Base-by-base conservation (phyloP, 2,797 vertebrate species). In the Sternarchorhynchus goeldii region DNA sequence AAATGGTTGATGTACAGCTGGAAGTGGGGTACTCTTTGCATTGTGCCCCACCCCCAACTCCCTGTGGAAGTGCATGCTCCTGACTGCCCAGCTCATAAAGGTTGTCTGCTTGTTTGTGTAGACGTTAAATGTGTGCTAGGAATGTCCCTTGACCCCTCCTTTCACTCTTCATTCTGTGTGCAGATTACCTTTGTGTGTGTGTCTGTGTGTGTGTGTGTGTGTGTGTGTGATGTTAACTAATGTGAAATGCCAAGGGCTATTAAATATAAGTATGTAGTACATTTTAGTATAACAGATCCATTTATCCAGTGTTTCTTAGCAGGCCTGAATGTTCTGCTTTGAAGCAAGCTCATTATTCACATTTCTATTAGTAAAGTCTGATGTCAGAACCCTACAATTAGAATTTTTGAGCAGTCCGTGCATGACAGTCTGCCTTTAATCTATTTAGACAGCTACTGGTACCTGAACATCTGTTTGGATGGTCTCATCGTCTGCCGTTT, bases 31-130 rank as follows among this genome's bases (percentile, higher is more conserved):
- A 63, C 69, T 79, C 72, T 75, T 75, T 10, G 60, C 56, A 41
- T 63, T 69, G 65, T 56, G 18, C 41, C 34, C 36, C 53, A 71
- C 78, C 76, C 14, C 64, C 34, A 73, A 50, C 20, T 12, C 20
- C n/a, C 12, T 34, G 59, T 58, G 50, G 65, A 73, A 77, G 73
- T 72, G 53, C 73, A 36, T 62, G 29, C 45, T 67, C 67, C 29
- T 63, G 63, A 32, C 25, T n/a, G 29, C 62, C 16, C 72, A 70
- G 50, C 68, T 65, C 31, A 70, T 64, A 65, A 76, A 56, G 14
- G 29, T 34, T 20, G 69, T 14, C 58, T 74, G 55, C 83, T 87
- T 87, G 86, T 85, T 84, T 83, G 82, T 80, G 36, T 82, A 79
- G 62, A 81, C 65, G 71, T 85, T 77, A 83, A 63, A 75, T 73